These are phyloP conservation scores for Dendropsophus ebraccatus DNA, from an alignment of 2,113 vertebrate genomes.

Conservation along the genomic window DNA sequence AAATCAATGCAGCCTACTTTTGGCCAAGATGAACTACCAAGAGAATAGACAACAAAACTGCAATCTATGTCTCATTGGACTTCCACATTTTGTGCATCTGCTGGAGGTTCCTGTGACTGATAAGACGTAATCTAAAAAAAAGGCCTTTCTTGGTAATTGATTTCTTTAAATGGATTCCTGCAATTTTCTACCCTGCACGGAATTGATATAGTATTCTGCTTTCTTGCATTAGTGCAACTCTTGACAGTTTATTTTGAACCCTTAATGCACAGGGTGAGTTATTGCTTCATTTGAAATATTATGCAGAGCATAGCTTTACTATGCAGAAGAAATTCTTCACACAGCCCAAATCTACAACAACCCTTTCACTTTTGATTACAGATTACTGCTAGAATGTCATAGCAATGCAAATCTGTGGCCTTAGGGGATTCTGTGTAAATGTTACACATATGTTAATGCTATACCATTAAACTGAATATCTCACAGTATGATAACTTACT, in stretches of 20 bases:
- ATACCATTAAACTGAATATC: conserved; percentile 28
- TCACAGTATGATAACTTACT: conserved; percentile 23
- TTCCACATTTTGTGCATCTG: no score
- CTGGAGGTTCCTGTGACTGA: background rate
- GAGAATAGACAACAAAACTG: no score
- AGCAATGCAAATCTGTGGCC: conserved; percentile 44
- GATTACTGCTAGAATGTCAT: conserved; percentile 40
- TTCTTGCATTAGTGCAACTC: background rate
- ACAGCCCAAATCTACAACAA: conserved; percentile 16
- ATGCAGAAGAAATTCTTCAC: conserved; percentile 30
- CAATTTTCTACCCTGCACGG: background rate
- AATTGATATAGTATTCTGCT: background rate
- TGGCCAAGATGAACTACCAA: no score
- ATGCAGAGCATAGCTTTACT: conserved; percentile 6
- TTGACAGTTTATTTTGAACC: background rate
- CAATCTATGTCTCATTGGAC: no score
- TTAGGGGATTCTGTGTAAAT: conserved; percentile 51
- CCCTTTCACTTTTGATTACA: conserved; percentile 44
- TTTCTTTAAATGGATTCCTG: background rate
- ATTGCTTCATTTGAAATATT: background rate
- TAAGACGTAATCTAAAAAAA: background rate
- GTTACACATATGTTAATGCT: conserved; percentile 47
- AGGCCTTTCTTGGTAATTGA: background rate
- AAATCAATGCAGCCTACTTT: no score
- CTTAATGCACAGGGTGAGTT: background rate